Conservation (phyloP, 2,113 vertebrate genomes). For the Pontoporia blainvillei region DNA sequence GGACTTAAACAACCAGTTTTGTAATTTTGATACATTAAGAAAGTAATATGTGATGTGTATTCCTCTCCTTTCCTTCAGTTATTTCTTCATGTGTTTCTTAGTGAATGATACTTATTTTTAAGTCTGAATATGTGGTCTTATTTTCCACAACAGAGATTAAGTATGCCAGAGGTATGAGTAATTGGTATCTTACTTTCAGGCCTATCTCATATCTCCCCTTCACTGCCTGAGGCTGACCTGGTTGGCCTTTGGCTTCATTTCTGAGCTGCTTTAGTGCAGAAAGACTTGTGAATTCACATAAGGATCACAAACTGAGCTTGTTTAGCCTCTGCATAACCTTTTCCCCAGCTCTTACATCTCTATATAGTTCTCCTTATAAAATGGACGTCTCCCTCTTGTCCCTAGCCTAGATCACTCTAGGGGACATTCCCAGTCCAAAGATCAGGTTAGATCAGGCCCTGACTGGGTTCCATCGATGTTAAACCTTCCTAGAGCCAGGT, state of each 20-base stretch:
- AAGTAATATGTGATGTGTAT: background rate
- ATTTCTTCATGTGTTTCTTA: background rate
- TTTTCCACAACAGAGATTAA: background rate
- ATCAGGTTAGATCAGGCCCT: background rate
- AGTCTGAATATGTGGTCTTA: background rate
- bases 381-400: background rate
- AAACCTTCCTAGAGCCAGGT: background rate
- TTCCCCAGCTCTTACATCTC: background rate
- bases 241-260: background rate
- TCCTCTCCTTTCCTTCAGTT: background rate
- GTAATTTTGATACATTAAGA: background rate
- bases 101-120: background rate
- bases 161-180: background rate
- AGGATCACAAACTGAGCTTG: background rate
- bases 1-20: background rate
- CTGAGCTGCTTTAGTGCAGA: background rate
- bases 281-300: background rate
- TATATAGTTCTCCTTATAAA: background rate
- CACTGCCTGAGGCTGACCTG: background rate
- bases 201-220: background rate
- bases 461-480: rapidly evolving
- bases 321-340: background rate
- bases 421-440: background rate
- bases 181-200: background rate
- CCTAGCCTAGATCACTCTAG: background rate